Conservation (phyloP, 2,888 invertebrate species). For the Flabesymbios commensalis region DNA sequence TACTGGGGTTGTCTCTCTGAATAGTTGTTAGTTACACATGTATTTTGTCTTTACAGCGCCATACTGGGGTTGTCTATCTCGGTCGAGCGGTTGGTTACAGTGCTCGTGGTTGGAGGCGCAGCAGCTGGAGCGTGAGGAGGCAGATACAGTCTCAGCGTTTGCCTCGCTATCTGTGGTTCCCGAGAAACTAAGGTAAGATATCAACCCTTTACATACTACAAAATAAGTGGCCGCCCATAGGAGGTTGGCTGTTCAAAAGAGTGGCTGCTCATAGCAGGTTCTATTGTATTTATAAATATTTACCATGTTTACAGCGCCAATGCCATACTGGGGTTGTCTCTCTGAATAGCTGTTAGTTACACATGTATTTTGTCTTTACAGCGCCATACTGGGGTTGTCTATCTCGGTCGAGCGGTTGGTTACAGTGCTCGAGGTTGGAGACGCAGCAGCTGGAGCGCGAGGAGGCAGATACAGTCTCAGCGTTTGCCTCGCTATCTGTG, state of each 20-base stretch:
- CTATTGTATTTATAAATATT: too few species aligned
- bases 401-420: slow-evolving; percentile 76
- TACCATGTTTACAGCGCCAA: too few species aligned
- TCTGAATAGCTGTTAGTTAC: too few species aligned
- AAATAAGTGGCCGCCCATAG: too few species aligned
- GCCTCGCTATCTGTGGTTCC: slow-evolving; percentile 69
- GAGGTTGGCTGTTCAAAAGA: too few species aligned
- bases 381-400: slow-evolving; percentile 84
- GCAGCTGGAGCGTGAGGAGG: slow-evolving; percentile 85
- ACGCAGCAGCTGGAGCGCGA: slow-evolving; percentile 79
- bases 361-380: too few species aligned
- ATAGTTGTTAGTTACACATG: too few species aligned
- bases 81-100: slow-evolving; percentile 74
- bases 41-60: slow-evolving; percentile 64
- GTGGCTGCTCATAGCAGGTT: too few species aligned
- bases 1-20: too few species aligned
- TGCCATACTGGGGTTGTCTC: too few species aligned
- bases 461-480: slow-evolving; percentile 88
- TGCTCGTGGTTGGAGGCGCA: slow-evolving; percentile 77
- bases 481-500: slow-evolving; percentile 77
- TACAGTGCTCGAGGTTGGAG: slow-evolving; percentile 79
- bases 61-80: slow-evolving; percentile 87
- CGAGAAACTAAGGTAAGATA: too few species aligned
- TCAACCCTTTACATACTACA: too few species aligned
- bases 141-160: slow-evolving; percentile 90